Evolutionary conservation across 2,797 vertebrate species (phyloP).

Genomic region (Mormyrops boulengeri): DNA sequence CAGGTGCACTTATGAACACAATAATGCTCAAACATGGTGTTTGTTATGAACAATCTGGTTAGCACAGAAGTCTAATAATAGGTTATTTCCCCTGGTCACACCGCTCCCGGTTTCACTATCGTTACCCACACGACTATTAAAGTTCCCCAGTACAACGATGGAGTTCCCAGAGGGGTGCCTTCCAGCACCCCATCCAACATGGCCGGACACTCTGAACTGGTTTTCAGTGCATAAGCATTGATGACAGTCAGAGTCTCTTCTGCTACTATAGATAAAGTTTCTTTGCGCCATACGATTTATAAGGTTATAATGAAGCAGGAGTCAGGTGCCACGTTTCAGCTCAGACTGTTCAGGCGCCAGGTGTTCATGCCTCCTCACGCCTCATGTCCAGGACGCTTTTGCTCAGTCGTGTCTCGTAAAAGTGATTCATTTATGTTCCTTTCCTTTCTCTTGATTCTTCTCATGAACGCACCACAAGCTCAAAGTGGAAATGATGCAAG

Average conservation of each 20-base stretch:
- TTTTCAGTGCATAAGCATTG: neutral
- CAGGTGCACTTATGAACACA: neutral
- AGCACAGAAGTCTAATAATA: neutral
- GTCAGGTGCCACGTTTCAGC: neutral
- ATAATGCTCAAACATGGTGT: neutral
- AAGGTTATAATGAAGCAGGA: neutral
- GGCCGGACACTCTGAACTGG: neutral
- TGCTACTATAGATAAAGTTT: neutral
- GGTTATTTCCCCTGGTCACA: neutral
- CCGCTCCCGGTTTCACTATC: neutral
- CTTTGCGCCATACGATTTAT: neutral
- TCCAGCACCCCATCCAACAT: neutral
- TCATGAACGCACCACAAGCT: slow-evolving; percentile 33
- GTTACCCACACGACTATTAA: neutral
- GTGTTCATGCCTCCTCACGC: slow-evolving; percentile 19
- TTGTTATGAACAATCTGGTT: neutral
- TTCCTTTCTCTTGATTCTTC: slow-evolving; percentile 16
- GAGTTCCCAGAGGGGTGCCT: neutral
- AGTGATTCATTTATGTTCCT: neutral
- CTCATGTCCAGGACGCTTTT: slow-evolving; percentile 35
- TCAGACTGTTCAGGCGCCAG: neutral
- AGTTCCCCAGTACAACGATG: neutral
- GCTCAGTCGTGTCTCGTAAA: neutral
- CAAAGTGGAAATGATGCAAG: slow-evolving; percentile 27
- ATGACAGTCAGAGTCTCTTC: neutral